Evolutionary conservation across 2,888 invertebrate species (phyloP), one percentile per base, ranked within the genome.

Genomic region (Gari tellinella): DNA sequence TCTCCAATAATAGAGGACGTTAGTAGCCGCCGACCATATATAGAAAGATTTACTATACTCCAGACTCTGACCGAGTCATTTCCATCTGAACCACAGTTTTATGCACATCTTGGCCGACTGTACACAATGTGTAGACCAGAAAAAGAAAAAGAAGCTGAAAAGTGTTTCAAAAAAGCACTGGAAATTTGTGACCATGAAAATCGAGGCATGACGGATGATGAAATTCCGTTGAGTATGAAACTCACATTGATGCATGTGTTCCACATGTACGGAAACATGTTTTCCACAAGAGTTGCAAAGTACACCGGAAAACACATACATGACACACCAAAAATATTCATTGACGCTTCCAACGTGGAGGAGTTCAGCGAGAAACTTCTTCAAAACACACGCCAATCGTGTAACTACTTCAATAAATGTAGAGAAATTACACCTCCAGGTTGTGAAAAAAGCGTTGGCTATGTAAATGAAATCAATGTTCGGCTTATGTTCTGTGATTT

Each of bases 191-290:
- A 62, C 2, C 45, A 46, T 7, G 61, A 57, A 26, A 51, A 38
- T 15, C 21, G 58, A 19, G 68, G 49, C 1, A 19, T 37, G 15
- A 4, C 2, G 0, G 12, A 43, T 12, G 68, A 73, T 2, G 68
- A 79, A 48, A 69, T 79, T 38, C 69, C 73, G 4, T 70, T 70
- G n/a, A 64, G 41, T 7, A 61, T 61, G 53, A 72, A 57, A 17
- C 57, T 65, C 8, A 74, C 72, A 10, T 37, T 82, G 46, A 78
- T 69, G 62, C 75, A 81, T 65, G 76, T 83, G 3, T 80, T 74
- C 55, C 85, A 85, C 40, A 85, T 83, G 83, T 82, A 70, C 62
- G 85, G 82, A 14, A 68, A 49, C 31, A 62, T 68, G 68, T 17
- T 62, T 23, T 43, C 40, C 10, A 40, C 25, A 14, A 60, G 68